phyloP scores from a whole-genome alignment of 2,113 vertebrate species.

The Labrus mixtus region DNA sequence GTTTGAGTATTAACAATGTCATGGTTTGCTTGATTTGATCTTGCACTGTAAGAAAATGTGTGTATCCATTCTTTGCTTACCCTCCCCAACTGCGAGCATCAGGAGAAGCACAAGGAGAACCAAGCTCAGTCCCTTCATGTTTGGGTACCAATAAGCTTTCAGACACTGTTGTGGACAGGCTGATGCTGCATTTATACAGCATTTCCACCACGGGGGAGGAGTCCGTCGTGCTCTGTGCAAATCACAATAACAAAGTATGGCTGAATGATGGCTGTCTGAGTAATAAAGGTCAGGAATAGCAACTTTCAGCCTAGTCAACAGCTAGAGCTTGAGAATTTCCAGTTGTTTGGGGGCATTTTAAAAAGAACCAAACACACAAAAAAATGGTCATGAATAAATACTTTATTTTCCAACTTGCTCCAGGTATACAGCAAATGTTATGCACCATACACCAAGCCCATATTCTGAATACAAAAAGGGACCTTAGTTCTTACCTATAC shows the following conservation, averaged over 20 bases:
- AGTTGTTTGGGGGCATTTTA: conserved; percentile 12
- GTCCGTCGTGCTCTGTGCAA: conserved; percentile 63
- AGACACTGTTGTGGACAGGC: conserved; percentile 65
- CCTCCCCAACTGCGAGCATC: conserved; percentile 76
- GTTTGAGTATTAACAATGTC: conserved; percentile 9
- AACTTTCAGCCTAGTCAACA: conserved; percentile 41
- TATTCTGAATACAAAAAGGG: conserved; percentile 1
- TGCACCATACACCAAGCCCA: background rate
- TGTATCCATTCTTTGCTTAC: conserved; percentile 65
- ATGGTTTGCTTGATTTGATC: conserved; percentile 27
- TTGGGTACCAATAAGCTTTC: conserved; percentile 61
- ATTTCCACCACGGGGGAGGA: conserved; percentile 75
- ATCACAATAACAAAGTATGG: conserved; percentile 68
- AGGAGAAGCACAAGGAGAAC: conserved; percentile 79
- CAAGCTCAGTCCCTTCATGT: conserved; percentile 80
- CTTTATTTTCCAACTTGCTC: background rate
- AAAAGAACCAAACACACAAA: background rate
- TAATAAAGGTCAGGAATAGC: conserved; percentile 48
- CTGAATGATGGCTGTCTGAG: conserved; percentile 64
- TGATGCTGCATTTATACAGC: conserved; percentile 80
- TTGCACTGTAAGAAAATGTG: conserved; percentile 39
- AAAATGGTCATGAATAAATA: background rate
- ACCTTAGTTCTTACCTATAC: conserved; percentile 35
- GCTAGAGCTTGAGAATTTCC: conserved; percentile 26
- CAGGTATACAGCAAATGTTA: background rate